These are phyloP conservation scores for Drosophila greeni DNA, from an alignment of 2,888 invertebrate genomes.

Conservation along the genomic window DNA sequence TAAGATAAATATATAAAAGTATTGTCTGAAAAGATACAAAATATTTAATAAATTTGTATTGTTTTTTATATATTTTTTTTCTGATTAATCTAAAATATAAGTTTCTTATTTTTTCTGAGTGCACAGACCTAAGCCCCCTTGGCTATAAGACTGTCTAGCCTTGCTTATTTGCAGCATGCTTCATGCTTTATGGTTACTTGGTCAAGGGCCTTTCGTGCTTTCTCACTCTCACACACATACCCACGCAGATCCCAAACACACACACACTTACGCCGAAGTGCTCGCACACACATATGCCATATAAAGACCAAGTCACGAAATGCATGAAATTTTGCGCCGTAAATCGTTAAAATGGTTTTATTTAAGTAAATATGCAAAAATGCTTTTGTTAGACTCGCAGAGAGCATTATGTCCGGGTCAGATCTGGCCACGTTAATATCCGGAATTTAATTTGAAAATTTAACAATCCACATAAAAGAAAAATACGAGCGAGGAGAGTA, in stretches of 20 bases:
- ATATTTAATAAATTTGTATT: too few relatives aligned
- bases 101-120: background rate
- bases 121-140: slow-evolving; percentile 5
- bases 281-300: slow-evolving; percentile 7
- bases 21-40: too few relatives aligned
- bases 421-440: slow-evolving; percentile 35
- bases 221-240: slow-evolving; percentile 31
- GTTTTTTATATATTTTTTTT: too few relatives aligned
- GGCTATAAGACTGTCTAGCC: slow-evolving; percentile 67
- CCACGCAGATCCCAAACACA: slow-evolving; percentile 37
- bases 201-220: slow-evolving; percentile 70
- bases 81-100: too few relatives aligned
- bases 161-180: slow-evolving; percentile 72
- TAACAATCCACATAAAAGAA: slow-evolving; percentile 44
- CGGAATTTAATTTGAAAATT: slow-evolving; percentile 49
- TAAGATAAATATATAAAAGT: background rate
- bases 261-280: slow-evolving; percentile 14
- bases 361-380: slow-evolving; percentile 71
- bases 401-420: slow-evolving; percentile 47
- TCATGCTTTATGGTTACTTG: slow-evolving; percentile 74
- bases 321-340: slow-evolving; percentile 66
- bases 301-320: slow-evolving; percentile 51
- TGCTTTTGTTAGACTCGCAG: slow-evolving; percentile 46
- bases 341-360: slow-evolving; percentile 70
- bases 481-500: slow-evolving; percentile 9